These are phyloP conservation scores for Drosophila neonasuta DNA, from an alignment of 2,888 invertebrate species.

Conservation along the genomic window DNA sequence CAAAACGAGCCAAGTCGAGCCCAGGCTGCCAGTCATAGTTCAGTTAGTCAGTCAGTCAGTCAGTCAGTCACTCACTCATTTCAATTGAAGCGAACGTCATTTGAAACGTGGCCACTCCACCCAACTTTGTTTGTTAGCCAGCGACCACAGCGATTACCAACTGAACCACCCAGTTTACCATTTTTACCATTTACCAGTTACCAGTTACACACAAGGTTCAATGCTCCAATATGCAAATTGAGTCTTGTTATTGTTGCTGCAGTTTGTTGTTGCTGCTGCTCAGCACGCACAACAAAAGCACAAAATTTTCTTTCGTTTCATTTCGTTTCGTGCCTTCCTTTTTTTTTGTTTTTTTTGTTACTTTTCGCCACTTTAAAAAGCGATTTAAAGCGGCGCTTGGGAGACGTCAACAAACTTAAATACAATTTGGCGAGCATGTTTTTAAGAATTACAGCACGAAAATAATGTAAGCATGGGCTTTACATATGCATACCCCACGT, in stretches of 20 bases:
- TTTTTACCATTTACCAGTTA: slow-evolving; percentile 27
- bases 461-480: slow-evolving; percentile 60
- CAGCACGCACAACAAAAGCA: slow-evolving; percentile 56
- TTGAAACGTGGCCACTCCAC: slow-evolving; percentile 68
- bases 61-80: slow-evolving; percentile 37
- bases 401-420: slow-evolving; percentile 44
- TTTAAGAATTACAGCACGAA: slow-evolving; percentile 67
- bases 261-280: slow-evolving; percentile 23
- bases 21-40: slow-evolving; percentile 12
- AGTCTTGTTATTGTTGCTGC: slow-evolving; percentile 47
- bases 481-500: slow-evolving; percentile 46
- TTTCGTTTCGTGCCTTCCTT: slow-evolving; percentile 9
- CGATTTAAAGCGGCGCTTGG: slow-evolving; percentile 53
- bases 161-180: slow-evolving; percentile 41
- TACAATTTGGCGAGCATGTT: slow-evolving; percentile 59
- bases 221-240: slow-evolving; percentile 76
- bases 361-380: slow-evolving; percentile 41
- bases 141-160: slow-evolving; percentile 52
- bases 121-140: slow-evolving; percentile 18
- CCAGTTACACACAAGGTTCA: slow-evolving; percentile 56
- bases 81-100: slow-evolving; percentile 65
- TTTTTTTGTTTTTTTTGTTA: not conserved
- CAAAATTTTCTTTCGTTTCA: slow-evolving; percentile 21
- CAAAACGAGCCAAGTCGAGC: slow-evolving; percentile 53
- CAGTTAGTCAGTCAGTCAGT: slow-evolving; percentile 28